Evolutionary conservation across 2,797 vertebrate species (phyloP).

Genomic region (Triplophysa bombifrons): DNA sequence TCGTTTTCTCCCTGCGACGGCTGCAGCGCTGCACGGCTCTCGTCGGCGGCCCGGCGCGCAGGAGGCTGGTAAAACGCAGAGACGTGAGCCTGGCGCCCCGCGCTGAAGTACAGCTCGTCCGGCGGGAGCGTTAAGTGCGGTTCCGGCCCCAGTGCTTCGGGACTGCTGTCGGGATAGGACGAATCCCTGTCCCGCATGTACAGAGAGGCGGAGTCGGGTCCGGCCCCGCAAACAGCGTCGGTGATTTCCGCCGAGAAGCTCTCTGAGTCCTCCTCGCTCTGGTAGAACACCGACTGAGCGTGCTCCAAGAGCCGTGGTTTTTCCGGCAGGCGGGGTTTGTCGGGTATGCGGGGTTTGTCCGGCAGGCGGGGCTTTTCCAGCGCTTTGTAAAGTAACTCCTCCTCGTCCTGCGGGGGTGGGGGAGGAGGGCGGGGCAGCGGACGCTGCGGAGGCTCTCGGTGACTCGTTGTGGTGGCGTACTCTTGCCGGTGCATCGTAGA

Average conservation of each 20-base stretch:
- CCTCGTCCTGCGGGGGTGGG: constrained; percentile 75
- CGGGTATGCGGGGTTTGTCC: constrained; percentile 58
- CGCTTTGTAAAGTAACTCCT: constrained; percentile 89
- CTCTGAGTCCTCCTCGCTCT: constrained; percentile 87
- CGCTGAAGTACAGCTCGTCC: constrained; percentile 88
- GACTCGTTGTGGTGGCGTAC: constrained; percentile 33
- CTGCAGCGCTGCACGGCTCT: constrained; percentile 82
- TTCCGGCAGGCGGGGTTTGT: constrained; percentile 54
- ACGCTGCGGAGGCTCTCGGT: constrained; percentile 65
- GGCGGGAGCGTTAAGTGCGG: constrained; percentile 75
- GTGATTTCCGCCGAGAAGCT: constrained; percentile 80
- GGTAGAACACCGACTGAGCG: constrained; percentile 86
- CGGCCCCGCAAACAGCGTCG: constrained; percentile 62
- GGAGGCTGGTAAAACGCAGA: constrained; percentile 92
- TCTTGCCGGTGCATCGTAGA: constrained; percentile 32
- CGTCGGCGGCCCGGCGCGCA: constrained; percentile 81
- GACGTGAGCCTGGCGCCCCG: constrained; percentile 87
- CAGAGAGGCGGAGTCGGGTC: constrained; percentile 74
- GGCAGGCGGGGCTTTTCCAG: constrained; percentile 80
- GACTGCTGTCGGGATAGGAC: constrained; percentile 92
- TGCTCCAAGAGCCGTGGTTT: constrained; percentile 74
- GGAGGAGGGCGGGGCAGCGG: constrained; percentile 79
- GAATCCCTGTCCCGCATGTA: constrained; percentile 71
- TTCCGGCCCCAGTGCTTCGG: constrained; percentile 77
- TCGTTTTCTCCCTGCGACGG: constrained; percentile 84